Conservation (phyloP, 2,113 vertebrate species). For the Cichladusa arquata region DNA sequence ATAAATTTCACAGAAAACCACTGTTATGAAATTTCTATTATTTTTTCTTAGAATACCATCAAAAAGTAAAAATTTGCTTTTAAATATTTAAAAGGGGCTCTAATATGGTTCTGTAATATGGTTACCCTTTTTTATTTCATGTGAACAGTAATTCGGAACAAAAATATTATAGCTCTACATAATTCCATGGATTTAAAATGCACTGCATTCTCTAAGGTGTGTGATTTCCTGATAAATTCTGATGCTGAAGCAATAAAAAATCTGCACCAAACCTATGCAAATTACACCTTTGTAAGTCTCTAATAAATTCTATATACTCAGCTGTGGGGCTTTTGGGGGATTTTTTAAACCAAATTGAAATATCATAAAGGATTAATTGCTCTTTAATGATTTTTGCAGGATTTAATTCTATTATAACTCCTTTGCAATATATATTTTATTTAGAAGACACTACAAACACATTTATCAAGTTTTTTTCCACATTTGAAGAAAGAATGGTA, state of each 20-base stretch:
- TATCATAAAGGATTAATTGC: rapidly evolving
- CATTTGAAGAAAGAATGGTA: not conserved
- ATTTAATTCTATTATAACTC: not conserved
- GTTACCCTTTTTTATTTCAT: not conserved
- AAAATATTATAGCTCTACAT: not conserved
- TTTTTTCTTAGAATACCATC: not conserved
- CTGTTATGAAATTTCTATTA: not conserved
- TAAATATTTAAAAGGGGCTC: not conserved
- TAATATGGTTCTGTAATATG: not conserved
- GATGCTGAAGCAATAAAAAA: not conserved
- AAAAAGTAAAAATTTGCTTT: not conserved
- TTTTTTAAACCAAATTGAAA: not conserved
- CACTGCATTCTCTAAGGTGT: not conserved
- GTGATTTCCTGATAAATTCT: not conserved
- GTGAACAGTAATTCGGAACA: not conserved
- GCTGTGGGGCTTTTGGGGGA: rapidly evolving
- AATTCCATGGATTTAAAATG: not conserved
- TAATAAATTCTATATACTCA: not conserved
- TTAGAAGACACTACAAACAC: not conserved
- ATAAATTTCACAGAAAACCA: not conserved
- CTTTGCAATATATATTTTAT: not conserved
- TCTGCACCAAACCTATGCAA: not conserved
- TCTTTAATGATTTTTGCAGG: not conserved
- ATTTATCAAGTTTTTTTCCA: not conserved
- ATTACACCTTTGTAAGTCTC: not conserved